These are phyloP conservation scores for Polylopha cassiicola DNA, from an alignment of 2,888 invertebrate genomes.

Conservation along the genomic window DNA sequence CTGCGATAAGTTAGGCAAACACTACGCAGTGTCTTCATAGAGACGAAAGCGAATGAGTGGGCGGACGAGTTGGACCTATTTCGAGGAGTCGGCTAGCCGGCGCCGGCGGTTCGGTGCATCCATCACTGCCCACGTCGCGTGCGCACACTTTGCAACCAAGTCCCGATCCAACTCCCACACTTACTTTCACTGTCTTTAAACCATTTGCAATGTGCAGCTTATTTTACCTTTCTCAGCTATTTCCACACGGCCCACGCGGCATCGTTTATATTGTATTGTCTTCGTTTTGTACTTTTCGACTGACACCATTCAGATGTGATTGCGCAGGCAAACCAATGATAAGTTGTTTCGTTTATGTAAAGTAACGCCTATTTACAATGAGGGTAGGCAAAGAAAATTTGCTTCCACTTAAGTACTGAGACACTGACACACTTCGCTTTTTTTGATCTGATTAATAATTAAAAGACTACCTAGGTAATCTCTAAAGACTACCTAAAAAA, in stretches of 20 bases:
- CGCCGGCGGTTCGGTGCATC: conserved; percentile 36
- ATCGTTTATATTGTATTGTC: neutral
- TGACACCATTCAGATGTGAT: too few species aligned
- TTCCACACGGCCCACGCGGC: conserved; percentile 17
- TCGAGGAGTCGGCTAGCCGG: conserved; percentile 14
- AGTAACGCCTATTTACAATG: too few species aligned
- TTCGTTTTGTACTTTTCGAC: neutral
- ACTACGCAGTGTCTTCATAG: conserved; percentile 23
- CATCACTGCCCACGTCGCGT: conserved; percentile 43
- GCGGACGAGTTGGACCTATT: conserved; percentile 34
- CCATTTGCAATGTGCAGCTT: conserved; percentile 22
- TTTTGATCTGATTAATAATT: too few species aligned
- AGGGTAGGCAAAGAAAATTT: too few species aligned
- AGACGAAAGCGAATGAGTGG: conserved; percentile 43
- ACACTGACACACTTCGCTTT: too few species aligned
- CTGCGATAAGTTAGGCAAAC: conserved; percentile 14
- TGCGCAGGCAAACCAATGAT: too few species aligned
- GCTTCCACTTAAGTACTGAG: too few species aligned
- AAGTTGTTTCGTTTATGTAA: too few species aligned
- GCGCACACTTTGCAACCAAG: conserved; percentile 29
- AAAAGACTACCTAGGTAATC: too few species aligned
- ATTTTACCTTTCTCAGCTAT: conserved; percentile 24
- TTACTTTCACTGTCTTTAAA: conserved; percentile 42
- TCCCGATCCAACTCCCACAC: conserved; percentile 34
- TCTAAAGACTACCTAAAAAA: too few species aligned